Percentiles rank a stretch among this genome's conserved stretches.
Evolutionary conservation across 1,140 invertebrate genomes (phyloP).

Genomic region (Hylaeus volcanicus): DNA sequence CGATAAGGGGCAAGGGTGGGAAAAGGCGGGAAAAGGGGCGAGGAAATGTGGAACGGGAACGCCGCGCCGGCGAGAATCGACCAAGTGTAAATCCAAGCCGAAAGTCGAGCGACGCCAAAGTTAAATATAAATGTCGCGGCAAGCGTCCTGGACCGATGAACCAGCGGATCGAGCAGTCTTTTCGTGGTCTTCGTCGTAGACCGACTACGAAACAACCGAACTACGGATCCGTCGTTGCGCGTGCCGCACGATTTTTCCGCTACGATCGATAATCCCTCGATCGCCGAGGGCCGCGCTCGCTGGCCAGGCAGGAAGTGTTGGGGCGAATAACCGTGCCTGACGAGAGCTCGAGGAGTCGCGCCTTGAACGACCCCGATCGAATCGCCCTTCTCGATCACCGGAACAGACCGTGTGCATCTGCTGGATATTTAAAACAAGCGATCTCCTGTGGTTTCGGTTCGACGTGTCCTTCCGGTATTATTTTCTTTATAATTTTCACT

Average conservation of each 20-base stretch:
- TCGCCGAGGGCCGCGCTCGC: background rate
- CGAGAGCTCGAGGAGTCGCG: conserved; percentile 9
- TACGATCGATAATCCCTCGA: conserved; percentile 18
- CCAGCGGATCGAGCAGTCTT: conserved; percentile 75
- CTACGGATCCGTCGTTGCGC: conserved; percentile 44
- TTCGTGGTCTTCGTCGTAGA: conserved; percentile 73
- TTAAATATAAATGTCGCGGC: conserved; percentile 79
- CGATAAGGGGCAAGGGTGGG: no score
- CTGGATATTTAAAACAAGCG: background rate
- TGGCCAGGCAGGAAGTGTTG: background rate
- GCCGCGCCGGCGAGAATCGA: conserved; percentile 19
- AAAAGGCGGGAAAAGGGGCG: conserved; percentile 14
- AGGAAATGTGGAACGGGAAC: conserved; percentile 41
- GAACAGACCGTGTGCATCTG: background rate
- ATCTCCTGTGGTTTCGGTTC: background rate
- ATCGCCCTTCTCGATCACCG: background rate
- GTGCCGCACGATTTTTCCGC: background rate
- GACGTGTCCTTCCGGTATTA: conserved; percentile 23
- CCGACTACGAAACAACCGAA: conserved; percentile 53
- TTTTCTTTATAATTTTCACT: background rate
- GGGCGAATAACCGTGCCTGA: conserved; percentile 2
- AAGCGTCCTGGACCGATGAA: conserved; percentile 76
- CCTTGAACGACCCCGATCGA: conserved; percentile 20
- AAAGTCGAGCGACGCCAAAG: conserved; percentile 80
- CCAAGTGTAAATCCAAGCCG: conserved; percentile 32